Percentiles rank a stretch among this genome's conserved stretches.
Conservation (phyloP, 2,888 invertebrate species). For the Stenolophus ochropezus region DNA sequence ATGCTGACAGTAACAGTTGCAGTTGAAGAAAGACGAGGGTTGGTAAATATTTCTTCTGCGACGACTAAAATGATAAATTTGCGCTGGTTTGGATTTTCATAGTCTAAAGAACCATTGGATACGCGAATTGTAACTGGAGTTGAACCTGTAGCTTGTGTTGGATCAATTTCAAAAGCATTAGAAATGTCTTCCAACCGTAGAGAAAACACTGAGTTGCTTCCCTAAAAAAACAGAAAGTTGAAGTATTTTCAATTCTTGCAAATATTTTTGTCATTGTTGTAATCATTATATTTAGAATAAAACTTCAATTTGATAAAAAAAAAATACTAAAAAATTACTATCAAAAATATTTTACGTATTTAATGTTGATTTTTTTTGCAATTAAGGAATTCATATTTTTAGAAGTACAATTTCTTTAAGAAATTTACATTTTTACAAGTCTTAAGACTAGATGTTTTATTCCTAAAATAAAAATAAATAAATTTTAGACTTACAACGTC, state of each 20-base stretch:
- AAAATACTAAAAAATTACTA: no score
- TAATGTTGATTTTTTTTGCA: no score
- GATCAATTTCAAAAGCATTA: constrained; percentile 89
- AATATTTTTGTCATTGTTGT: no score
- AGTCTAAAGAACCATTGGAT: constrained; percentile 87
- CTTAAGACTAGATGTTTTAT: no score
- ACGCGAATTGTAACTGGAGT: constrained; percentile 89
- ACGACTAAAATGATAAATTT: constrained; percentile 93
- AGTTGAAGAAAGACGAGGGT: constrained; percentile 85
- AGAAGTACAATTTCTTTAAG: no score
- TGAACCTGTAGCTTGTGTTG: constrained; percentile 85
- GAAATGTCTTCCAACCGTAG: constrained; percentile 87
- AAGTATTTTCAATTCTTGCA: no score
- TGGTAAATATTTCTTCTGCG: constrained; percentile 87
- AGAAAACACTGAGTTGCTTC: constrained; percentile 88
- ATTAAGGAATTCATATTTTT: no score
- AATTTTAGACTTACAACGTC: constrained; percentile 81
- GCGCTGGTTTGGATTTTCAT: constrained; percentile 93
- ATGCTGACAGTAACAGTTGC: constrained; percentile 88
- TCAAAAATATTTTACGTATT: no score
- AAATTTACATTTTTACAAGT: no score
- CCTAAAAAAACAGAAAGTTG: no score
- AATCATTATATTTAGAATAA: no score
- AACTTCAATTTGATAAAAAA: no score
- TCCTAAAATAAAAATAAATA: neutral